Percentiles rank a stretch among this genome's conserved stretches.
These are phyloP conservation scores for Lasiommata megera DNA, from an alignment of 2,888 invertebrate genomes.

Conservation along the genomic window DNA sequence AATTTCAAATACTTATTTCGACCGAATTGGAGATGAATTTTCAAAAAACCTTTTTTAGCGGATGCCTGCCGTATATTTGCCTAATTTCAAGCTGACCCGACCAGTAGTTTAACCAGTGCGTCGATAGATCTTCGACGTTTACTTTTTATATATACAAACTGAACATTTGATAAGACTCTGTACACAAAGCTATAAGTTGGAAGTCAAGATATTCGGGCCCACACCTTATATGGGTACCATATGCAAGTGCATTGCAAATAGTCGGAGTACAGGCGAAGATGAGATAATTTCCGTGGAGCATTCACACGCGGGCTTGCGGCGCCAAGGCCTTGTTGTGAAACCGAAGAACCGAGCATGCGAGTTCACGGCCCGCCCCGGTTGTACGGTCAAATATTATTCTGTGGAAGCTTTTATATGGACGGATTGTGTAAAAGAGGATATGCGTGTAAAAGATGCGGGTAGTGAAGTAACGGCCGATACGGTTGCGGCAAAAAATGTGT, in stretches of 20 bases:
- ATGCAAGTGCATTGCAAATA: slow-evolving; percentile 18
- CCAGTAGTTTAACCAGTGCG: too few species aligned
- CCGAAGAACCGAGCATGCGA: slow-evolving; percentile 34
- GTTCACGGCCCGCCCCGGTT: slow-evolving; percentile 34
- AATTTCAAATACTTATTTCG: too few species aligned
- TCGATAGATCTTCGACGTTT: too few species aligned
- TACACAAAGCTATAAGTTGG: background rate
- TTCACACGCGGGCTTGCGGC: slow-evolving; percentile 42
- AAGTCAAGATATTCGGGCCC: slow-evolving; percentile 5
- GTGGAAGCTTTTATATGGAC: background rate
- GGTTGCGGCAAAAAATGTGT: slow-evolving; percentile 32
- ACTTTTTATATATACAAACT: too few species aligned
- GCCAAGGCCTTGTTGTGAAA: slow-evolving; percentile 44
- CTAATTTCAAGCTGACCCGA: too few species aligned
- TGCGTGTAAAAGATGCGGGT: too few species aligned
- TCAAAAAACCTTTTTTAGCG: too few species aligned
- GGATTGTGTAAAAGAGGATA: too few species aligned
- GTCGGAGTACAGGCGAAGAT: slow-evolving; percentile 24
- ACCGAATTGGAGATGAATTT: too few species aligned
- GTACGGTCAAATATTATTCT: slow-evolving; percentile 17
- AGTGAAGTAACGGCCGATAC: too few species aligned
- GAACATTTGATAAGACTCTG: too few species aligned
- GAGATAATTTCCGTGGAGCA: slow-evolving; percentile 40
- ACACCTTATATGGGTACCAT: background rate
- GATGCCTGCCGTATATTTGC: too few species aligned